Evolutionary conservation across 2,113 vertebrate species (phyloP).

Genomic region (rabbit (Oryctolagus cuniculus)): mOryCun1.1 NC_091442.1:38213501-38214000

Average conservation of each 20-base stretch:
- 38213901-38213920: constrained; percentile 32
- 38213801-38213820: constrained; percentile 41
- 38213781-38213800: constrained; percentile 47
- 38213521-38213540: constrained; percentile 52
- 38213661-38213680: constrained; percentile 38
- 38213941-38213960: not conserved
- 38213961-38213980: not conserved
- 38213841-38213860: constrained; percentile 26
- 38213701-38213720: not conserved
- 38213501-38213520: not conserved
- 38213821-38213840: constrained; percentile 29
- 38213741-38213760: not conserved
- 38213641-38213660: not conserved
- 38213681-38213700: not conserved
- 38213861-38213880: not conserved
- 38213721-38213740: not conserved
- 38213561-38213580: not conserved
- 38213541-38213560: constrained; percentile 1
- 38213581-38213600: not conserved
- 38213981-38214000: not conserved
- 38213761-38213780: constrained; percentile 53
- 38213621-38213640: constrained; percentile 48
- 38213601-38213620: constrained; percentile 59
- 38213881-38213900: not conserved
- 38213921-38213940: not conserved